Conservation (phyloP, 2,797 vertebrate species). For the Notolabrus celidotus region DNA sequence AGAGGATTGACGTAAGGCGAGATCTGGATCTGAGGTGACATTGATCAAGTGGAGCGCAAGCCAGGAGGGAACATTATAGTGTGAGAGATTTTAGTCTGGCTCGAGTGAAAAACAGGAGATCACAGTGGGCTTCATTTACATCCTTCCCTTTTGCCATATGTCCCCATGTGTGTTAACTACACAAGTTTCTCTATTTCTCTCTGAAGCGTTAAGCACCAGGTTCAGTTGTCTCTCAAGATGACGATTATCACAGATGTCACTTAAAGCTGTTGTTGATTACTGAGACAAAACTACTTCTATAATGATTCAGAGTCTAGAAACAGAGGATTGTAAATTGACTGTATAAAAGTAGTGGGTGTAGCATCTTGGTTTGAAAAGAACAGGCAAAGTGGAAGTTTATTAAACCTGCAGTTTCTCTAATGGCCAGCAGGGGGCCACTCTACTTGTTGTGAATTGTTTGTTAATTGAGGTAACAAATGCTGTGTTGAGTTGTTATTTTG, state of each 20-base stretch:
- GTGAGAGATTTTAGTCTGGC: slow-evolving; percentile 26
- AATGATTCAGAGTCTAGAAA: slow-evolving; percentile 7
- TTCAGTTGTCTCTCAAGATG: slow-evolving; percentile 10
- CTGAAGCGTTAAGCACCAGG: neutral
- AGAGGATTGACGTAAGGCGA: slow-evolving; percentile 47
- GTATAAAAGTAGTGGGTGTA: neutral
- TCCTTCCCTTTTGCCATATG: neutral
- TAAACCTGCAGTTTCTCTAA: too few relatives aligned
- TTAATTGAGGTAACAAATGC: too few relatives aligned
- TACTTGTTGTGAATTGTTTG: too few relatives aligned
- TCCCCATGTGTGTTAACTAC: slow-evolving; percentile 24
- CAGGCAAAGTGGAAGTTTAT: neutral
- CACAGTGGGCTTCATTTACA: slow-evolving; percentile 23
- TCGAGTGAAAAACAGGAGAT: slow-evolving; percentile 42
- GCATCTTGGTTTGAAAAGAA: too few relatives aligned
- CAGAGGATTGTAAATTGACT: neutral
- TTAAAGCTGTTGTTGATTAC: slow-evolving; percentile 12
- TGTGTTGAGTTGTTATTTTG: too few relatives aligned
- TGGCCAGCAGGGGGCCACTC: neutral
- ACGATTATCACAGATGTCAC: slow-evolving; percentile 30
- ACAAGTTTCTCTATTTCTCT: slow-evolving; percentile 13
- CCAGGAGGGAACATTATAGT: slow-evolving; percentile 58
- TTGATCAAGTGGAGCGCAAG: slow-evolving; percentile 75
- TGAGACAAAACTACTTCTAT: slow-evolving; percentile 8
- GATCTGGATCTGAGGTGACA: slow-evolving; percentile 71